Base-by-base conservation (phyloP, 2,888 invertebrate genomes). In the Altica lythri region DNA sequence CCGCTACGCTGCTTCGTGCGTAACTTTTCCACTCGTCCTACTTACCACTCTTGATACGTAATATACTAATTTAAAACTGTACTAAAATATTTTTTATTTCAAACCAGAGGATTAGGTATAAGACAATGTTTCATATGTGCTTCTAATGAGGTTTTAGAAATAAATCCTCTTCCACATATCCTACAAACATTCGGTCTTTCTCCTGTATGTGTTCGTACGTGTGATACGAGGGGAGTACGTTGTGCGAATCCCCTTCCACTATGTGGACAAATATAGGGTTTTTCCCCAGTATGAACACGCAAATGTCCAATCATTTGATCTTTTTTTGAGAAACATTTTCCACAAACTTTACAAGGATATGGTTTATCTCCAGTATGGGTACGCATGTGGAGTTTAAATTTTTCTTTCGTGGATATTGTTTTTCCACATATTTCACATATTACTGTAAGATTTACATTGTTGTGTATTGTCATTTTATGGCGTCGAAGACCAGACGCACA, bases 331-430 rank as follows among this genome's bases (percentile, higher is more conserved):
- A 83, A 84, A 18, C 80, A 82, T 66, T 82, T 81, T 2, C 78
- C 77, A 71, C 84, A 84, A 57, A 81, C 72, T 55, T 70, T 75
- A 70, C 84, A 84, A 50, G 73, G 74, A 74, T 82, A 83, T 0
- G 83, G 83, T 55, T 81, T 77, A 60, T 81, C 80, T 27, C 83
- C 83, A 60, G 80, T 81, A 75, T 83, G 84, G 68, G 81, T 81
- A 68, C 83, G 75, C 70, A 81, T 80, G 70, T 84, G 84, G 25
- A 70, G 64, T 29, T 69, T 69, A 10, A 73, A 53, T 40, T 71
- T 70, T 42, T 71, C 69, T 19, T 67, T 71, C 44, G 65, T 72
- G 30, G 69, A 67, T 1, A 73, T 61, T 4, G 63, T 63, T 53
- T 72, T 72, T 0, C 71, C 71, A 49, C 73, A 73, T 12, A 70